Base-by-base conservation (phyloP, 1,140 invertebrate species). In the Leptinotarsa lineolata region DNA sequence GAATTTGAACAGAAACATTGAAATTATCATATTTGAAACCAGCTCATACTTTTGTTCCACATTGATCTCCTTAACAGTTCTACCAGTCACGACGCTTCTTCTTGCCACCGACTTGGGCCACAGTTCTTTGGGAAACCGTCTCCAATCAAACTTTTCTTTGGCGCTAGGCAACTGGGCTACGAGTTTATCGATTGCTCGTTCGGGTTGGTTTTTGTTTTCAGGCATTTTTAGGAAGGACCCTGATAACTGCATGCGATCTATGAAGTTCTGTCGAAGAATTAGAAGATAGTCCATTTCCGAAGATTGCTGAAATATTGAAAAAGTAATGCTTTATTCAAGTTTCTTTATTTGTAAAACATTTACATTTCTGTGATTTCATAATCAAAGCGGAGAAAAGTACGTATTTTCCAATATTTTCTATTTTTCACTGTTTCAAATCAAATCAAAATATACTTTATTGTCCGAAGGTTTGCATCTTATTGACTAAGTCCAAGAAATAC, bases 101-200 rank as follows among this genome's bases (percentile, higher is more conserved):
- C 69, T 84, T 61, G 78, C 76, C 48, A 75, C 78, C 79, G 87
- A 13, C 84, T 88, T 88, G 54, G 86, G 83, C 66, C 87, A 85
- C 3, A 90, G 80, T 81, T 91, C 89, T 3, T 75, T 59, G 0
- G 90, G 89, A 82, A 91, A 86, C 74, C 85, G 84, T 16, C 74
- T 82, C 87, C 89, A 91, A 72, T 90, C 85, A 67, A 88, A 88
- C 86, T 86, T 54, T 71, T 84, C 83, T 13, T 80, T 83, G 65
- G 86, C 86, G 18, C 78, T 79, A 0, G 82, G 80, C 30, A 85
- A 78, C 30, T 86, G 80, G 30, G 86, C 85, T 54, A 90, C 86
- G 77, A 91, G 89, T 74, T 88, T 87, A 78, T 92, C 91, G 0
- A 91, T 91, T 81, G 90, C 90, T 20, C 91, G 85, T 77, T 92